Evolutionary conservation across 2,113 vertebrate species (phyloP).

Genomic region (Edolisoma coerulescens): DNA sequence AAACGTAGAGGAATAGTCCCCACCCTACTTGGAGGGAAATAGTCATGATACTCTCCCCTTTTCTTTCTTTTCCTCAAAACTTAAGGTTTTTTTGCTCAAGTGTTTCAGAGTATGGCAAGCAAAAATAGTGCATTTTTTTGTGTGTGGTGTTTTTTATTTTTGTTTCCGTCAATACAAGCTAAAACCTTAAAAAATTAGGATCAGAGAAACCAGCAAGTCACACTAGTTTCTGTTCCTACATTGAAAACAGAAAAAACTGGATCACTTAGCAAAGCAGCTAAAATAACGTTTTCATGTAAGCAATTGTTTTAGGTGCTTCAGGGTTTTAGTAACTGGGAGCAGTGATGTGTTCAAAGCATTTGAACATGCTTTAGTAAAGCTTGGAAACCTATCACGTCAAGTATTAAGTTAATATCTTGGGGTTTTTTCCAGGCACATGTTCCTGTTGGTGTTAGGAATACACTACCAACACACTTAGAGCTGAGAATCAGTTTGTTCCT

Average conservation of each 20-base stretch:
- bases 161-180: background rate
- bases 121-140: background rate
- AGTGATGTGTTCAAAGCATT: background rate
- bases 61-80: background rate
- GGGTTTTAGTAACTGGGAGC: background rate
- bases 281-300: background rate
- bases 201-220: background rate
- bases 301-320: background rate
- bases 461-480: background rate
- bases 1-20: background rate
- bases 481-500: background rate
- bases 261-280: background rate
- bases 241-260: background rate
- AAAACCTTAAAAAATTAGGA: background rate
- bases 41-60: fast-evolving
- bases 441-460: background rate
- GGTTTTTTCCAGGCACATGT: background rate
- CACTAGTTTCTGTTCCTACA: background rate
- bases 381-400: background rate
- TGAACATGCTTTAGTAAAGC: background rate
- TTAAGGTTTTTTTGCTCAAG: fast-evolving
- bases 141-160: background rate
- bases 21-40: fast-evolving
- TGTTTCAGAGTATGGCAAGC: background rate
- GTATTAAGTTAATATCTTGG: background rate